Evolutionary conservation across 2,797 vertebrate species (phyloP), one percentile per base, ranked within the genome.

Genomic region (Iguana delicatissima): DNA sequence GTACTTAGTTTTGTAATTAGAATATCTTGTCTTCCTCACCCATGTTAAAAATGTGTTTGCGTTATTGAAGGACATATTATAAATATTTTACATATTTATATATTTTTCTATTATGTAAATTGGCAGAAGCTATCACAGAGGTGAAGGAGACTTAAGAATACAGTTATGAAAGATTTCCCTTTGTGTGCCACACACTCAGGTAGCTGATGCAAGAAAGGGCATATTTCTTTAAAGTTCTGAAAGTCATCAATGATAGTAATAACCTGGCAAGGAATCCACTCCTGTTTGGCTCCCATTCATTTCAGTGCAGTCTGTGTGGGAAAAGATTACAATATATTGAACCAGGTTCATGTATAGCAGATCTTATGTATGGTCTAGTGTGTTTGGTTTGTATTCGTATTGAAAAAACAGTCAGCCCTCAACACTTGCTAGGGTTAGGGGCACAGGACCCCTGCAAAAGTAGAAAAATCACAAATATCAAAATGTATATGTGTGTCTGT

Each of bases 21-120:
- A 95, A 67, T 91, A 93, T 95, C 89, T 93, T 79, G 8, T 93
- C 91, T 94, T 92, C 80, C 91, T 95, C 90, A 90, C 90, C 90
- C 92, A 87, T 93, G 85, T 83, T 89, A 90, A 95, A 46, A 90
- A 90, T 93, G 91, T 82, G 93, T 95, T 96, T 93, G 90, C 96
- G 96, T 96, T 96, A 95, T 95, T 92, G 95, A 90, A 92, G 87
- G 94, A 86, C 95, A 91, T 95, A 94, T 93, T 96, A 94, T 92
- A 96, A 96, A 94, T 87, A 94, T 95, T 95, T 89, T 95, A 89
- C 95, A 93, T 96, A 92, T 96, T 92, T 95, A 93, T 94, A 93
- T 88, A 93, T 95, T 95, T 96, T 93, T 89, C 87, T 95, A 95
- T 95, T 95, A 95, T 93, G 93, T 89, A 95, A 93, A 95, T 95